phyloP scores from a whole-genome alignment of 2,888 invertebrate species.

The Podabrus alpinus region DNA sequence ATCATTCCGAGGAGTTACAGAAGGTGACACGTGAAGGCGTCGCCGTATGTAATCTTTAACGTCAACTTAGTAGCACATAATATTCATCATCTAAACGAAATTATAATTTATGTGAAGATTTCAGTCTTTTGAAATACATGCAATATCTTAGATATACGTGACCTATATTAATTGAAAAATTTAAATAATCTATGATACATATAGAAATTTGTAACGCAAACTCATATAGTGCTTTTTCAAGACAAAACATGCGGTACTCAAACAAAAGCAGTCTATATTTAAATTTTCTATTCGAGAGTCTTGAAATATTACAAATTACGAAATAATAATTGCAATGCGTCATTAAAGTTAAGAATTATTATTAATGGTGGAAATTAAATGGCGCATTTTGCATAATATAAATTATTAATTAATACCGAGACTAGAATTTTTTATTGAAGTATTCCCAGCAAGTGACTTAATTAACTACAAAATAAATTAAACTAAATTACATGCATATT shows the following conservation, averaged over 20 bases:
- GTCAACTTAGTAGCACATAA: background rate
- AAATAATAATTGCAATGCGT: background rate
- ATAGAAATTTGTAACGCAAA: too few species aligned
- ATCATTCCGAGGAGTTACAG: background rate
- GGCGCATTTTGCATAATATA: background rate
- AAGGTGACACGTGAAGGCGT: background rate
- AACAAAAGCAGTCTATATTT: too few species aligned
- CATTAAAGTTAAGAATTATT: background rate
- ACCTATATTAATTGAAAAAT: background rate
- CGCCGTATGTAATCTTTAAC: background rate
- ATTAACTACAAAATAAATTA: slow-evolving; percentile 1
- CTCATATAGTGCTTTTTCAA: too few species aligned
- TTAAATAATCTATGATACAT: background rate
- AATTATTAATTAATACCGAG: background rate
- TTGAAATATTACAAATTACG: background rate
- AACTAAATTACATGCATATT: slow-evolving; percentile 2
- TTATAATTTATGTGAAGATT: background rate
- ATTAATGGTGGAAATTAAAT: background rate
- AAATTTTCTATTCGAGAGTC: background rate
- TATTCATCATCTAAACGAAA: too few species aligned
- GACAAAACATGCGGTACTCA: too few species aligned
- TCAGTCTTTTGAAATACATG: too few species aligned
- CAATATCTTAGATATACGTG: background rate
- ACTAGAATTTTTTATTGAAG: background rate
- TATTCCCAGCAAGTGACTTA: background rate